Base-by-base conservation (phyloP, 2,888 invertebrate species). In the Hirtodrosophila duncani region DNA sequence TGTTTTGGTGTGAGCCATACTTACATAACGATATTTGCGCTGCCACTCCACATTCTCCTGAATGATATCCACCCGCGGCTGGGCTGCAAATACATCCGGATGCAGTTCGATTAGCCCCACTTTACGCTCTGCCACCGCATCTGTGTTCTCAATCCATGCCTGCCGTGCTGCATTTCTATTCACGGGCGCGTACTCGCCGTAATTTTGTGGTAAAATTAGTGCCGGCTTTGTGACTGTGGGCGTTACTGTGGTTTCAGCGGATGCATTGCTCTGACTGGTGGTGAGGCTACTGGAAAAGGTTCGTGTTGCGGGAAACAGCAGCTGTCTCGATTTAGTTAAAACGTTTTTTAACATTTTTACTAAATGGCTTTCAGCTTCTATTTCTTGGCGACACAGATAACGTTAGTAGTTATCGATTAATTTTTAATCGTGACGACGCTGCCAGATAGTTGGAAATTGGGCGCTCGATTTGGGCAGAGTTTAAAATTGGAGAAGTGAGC, bases 31-130 rank as follows among this genome's bases (percentile, higher is more conserved):
- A 85, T 96, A 97, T 62, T 91, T 89, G 60, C 77, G 88, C 84
- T 98, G 98, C 98, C 98, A 98, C 38, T 88, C 87, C 14, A 96
- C 88, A 88, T 99, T 99, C 62, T 91, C 89, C 62, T 94, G 92
- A 41, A 99, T 91, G 7, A 97, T 87, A 85, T 98, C 98, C 23
- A 97, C 89, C 41, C 97, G 89, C 0, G 98, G 98, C 70, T 91
- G 90, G 0, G 90, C 88, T 0, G 92, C 96, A 86, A 94, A 98
- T 5, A 98, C 88, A 57, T 92, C 91, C 0, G 99, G 98, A 88
- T 99, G 98, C 24, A 99, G 88, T 83, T 95, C 93, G 20, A 98
- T 88, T 1, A 98, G 85, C 0, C 95, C 96, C n/a, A 96, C 82
- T 85, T 94, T 94, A 55, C 91, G 90, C 77, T 93, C 93, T 60